phyloP scores from a whole-genome alignment of 2,797 vertebrate species.

The Epinephelus malabaricus region DNA sequence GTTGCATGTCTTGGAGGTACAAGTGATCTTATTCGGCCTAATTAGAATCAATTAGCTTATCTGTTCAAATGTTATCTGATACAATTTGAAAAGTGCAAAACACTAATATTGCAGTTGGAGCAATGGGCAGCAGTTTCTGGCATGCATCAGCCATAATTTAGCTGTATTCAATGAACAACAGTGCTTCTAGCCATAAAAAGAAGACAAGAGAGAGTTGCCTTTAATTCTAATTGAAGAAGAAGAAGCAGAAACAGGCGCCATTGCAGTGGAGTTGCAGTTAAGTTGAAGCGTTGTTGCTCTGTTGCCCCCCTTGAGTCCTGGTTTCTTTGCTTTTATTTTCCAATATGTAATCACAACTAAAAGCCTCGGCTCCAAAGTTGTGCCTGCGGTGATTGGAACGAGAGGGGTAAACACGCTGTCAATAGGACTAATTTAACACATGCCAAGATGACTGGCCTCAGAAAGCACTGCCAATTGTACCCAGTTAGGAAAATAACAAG shows the following conservation, averaged over 20 bases:
- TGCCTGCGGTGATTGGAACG: constrained; percentile 56
- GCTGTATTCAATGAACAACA: not conserved
- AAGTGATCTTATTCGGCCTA: constrained; percentile 17
- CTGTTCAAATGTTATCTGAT: not conserved
- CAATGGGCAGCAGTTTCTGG: constrained; percentile 1
- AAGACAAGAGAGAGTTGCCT: not conserved
- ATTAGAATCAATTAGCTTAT: constrained; percentile 45
- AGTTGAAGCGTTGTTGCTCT: constrained; percentile 12
- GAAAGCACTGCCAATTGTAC: constrained; percentile 58
- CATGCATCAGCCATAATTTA: constrained; percentile 10
- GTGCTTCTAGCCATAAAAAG: not conserved
- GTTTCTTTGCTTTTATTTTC: constrained; percentile 48
- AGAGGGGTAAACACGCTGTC: constrained; percentile 61
- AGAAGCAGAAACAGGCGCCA: not conserved
- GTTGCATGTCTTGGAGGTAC: constrained; percentile 9
- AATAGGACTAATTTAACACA: constrained; percentile 73
- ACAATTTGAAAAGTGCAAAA: constrained; percentile 13
- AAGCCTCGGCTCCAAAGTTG: constrained; percentile 41
- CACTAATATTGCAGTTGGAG: not conserved
- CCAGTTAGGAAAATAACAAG: constrained; percentile 72
- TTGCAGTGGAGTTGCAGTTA: constrained; percentile 8
- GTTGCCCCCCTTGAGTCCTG: constrained; percentile 10
- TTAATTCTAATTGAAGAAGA: constrained; percentile 10
- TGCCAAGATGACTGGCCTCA: constrained; percentile 59
- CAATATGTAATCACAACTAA: constrained; percentile 51